Conservation (phyloP, 2,888 invertebrate species). For the Acronicta leporina region DNA sequence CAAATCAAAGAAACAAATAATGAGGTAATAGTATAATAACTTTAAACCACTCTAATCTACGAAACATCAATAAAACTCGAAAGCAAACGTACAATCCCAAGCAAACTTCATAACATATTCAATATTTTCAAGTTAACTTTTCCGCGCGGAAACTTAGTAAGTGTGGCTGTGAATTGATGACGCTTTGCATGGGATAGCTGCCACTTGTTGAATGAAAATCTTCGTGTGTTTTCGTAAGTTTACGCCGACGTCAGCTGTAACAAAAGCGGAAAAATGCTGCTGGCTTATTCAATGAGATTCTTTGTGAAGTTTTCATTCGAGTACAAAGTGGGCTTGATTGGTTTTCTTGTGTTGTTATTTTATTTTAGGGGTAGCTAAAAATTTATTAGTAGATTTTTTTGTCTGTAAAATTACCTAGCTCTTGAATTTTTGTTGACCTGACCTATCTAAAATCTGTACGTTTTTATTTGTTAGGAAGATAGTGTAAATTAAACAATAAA, state of each 20-base stretch:
- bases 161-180: constrained; percentile 63
- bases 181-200: constrained; percentile 66
- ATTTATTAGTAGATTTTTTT: too few species aligned
- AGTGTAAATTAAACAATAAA: too few species aligned
- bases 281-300: constrained; percentile 26
- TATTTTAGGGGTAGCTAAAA: too few species aligned
- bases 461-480: too few species aligned
- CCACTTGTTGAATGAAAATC: constrained; percentile 86
- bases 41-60: constrained; percentile 5
- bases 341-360: too few species aligned
- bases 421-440: too few species aligned
- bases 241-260: constrained; percentile 67
- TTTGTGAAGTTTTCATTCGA: constrained; percentile 30
- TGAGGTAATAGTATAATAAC: constrained; percentile 20
- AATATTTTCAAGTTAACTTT: constrained; percentile 51
- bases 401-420: too few species aligned
- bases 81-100: constrained; percentile 26
- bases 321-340: constrained; percentile 13
- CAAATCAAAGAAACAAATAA: constrained; percentile 29
- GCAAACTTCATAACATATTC: constrained; percentile 44
- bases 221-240: constrained; percentile 81
- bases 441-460: too few species aligned
- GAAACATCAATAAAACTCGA: constrained; percentile 28
- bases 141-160: constrained; percentile 49
- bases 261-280: constrained; percentile 70